Base-by-base conservation (phyloP, 2,888 invertebrate species). In the Drosophila recens region DNA sequence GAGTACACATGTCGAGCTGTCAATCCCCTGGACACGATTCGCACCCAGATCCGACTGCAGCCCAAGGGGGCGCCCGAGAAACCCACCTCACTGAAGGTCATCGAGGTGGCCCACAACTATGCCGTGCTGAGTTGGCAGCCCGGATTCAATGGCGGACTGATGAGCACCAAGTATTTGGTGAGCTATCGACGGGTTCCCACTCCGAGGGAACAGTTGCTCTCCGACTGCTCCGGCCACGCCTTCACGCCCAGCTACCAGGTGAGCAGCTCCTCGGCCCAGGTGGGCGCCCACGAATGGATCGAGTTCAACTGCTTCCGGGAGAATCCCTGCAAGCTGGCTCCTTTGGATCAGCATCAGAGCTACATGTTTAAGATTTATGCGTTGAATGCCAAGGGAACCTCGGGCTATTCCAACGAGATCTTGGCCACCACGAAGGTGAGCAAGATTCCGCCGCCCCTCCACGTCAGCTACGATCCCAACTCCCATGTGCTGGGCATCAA, bases 321-420 rank as follows among this genome's bases (percentile, higher is more conserved):
- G 79, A 97, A 97, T 90, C 98, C 98, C 0, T 98, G 98, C 93
- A 97, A 97, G 90, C 96, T 98, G 33, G 96, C 96, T 2, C 94
- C 95, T 49, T 94, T 98, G 54, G 97, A 97, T 72, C 97, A 97
- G 85, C 96, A 98, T 91, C 97, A 96, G 90, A 95, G 95, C 13
- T 98, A 97, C 90, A 94, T 95, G 13, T 97, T 98, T 93, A 97
- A 97, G 94, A 97, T 96, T 54, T 97, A 97, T 92, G 97, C 97
- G 0, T 94, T 96, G 71, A 98, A 98, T 90, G 95, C 96, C 0
- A 97, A 97, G 92, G 97, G 97, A 30, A 95, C 96, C 80, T 97
- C 97, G 69, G 96, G 96, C 75, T 97, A 96, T 89, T 98, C 98
- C 0, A 96, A 97, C 81, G 97, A 97, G 91, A 95, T 97, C 42